Evolutionary conservation across 1,140 invertebrate species (phyloP), one percentile per base, ranked within the genome.

Genomic region (Drosophila obscura): DNA sequence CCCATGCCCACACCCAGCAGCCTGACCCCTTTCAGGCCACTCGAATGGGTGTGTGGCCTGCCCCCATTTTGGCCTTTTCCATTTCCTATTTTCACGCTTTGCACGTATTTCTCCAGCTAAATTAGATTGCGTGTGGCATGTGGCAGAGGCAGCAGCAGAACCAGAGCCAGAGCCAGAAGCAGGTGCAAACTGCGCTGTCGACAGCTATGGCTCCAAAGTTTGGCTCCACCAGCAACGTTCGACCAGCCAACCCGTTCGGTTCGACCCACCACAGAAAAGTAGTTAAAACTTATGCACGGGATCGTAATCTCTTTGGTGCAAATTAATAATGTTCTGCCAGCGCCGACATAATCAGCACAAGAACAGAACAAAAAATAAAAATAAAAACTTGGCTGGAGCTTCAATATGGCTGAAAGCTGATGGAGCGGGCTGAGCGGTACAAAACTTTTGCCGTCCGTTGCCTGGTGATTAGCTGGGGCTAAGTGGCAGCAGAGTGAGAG

Each of bases 111-210:
- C 48, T 51, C 56, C 35, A 73, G 50, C 69, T 62, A 85, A 85
- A 85, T 85, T 87, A 78, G 82, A 85, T 85, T 85, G 82, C 82
- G 82, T 85, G 82, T 64, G 49, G 61, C 67, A 87, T 87, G 77
- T 85, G 77, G 78, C 45, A 69, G 28, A 19, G 16, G 44, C 4
- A 7, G 41, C 58, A 35, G 19, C 50, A 43, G 41, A 46, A 19
- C 26, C 65, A 48, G 59, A 50, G 45, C 67, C 56, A 55, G 49
- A 48, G 26, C 44, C 53, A 46, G 41, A 5, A 61, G 73, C 81
- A 85, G 82, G 82, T 85, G 82, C 82, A 87, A 82, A 72, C 57
- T 60, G 77, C 51, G 49, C 39, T 66, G 68, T 53, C 79, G 72
- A 75, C 72, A 75, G 71, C 43, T 57, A 28, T 49, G 52, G 52